phyloP scores from a whole-genome alignment of 64 coral and sea anemone species.

The Montipora cactus region DNA sequence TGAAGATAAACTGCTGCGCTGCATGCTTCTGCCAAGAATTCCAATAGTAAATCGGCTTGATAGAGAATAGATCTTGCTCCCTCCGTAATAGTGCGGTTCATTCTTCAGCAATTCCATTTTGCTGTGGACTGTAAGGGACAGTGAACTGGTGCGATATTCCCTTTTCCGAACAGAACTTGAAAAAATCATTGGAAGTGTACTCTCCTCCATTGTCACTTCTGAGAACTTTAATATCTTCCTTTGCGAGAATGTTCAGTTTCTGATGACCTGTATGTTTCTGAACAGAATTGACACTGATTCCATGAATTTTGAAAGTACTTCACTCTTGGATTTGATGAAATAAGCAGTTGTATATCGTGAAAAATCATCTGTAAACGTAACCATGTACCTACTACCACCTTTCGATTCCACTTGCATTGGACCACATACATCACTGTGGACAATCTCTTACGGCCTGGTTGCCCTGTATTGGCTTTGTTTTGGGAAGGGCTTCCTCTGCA shows the following conservation, averaged over 20 bases:
- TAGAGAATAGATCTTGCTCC: slow-evolving; percentile 91
- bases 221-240: slow-evolving; percentile 26
- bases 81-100: slow-evolving; percentile 82
- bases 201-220: slow-evolving; percentile 44
- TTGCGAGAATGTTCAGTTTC: slow-evolving; percentile 28
- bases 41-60: slow-evolving; percentile 62
- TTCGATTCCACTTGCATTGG: too few species aligned
- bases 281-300: background rate
- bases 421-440: slow-evolving; percentile 70
- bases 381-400: too few species aligned
- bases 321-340: background rate
- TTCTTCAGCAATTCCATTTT: slow-evolving; percentile 90
- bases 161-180: slow-evolving; percentile 70
- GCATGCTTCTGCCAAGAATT: slow-evolving; percentile 77
- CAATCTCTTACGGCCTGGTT: slow-evolving; percentile 78
- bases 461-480: slow-evolving; percentile 77
- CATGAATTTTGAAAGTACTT: slow-evolving; percentile 42
- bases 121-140: slow-evolving; percentile 85
- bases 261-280: slow-evolving; percentile 62
- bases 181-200: background rate
- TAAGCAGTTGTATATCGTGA: slow-evolving; percentile 57
- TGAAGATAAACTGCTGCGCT: slow-evolving; percentile 72
- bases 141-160: slow-evolving; percentile 85
- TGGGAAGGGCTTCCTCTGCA: slow-evolving; percentile 73
- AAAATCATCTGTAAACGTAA: slow-evolving; percentile 64